phyloP scores from a whole-genome alignment of 2,888 invertebrate species.

The Protodeltote pygarga region DNA sequence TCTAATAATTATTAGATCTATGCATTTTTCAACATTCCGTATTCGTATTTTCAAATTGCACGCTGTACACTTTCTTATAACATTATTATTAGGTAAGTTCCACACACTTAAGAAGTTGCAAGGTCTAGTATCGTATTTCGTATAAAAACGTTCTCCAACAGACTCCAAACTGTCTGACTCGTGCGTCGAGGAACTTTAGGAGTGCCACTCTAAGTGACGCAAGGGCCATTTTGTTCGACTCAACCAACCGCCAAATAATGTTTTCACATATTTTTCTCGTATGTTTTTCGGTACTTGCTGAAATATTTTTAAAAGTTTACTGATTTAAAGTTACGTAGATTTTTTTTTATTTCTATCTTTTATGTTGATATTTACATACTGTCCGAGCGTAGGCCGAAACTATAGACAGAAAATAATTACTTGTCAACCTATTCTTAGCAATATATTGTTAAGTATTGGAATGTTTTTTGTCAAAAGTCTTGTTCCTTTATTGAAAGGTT shows the following conservation, averaged over 20 bases:
- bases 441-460: too few relatives aligned
- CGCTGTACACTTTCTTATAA: too few relatives aligned
- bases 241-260: constrained; percentile 26
- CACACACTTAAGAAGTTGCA: constrained; percentile 1
- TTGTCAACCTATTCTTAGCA: too few relatives aligned
- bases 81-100: constrained; percentile 1
- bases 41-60: too few relatives aligned
- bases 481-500: too few relatives aligned
- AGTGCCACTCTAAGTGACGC: constrained; percentile 35
- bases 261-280: constrained; percentile 31
- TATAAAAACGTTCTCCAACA: constrained; percentile 24
- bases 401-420: too few relatives aligned
- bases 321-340: too few relatives aligned
- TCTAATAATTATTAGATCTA: too few relatives aligned
- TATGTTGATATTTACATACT: not conserved
- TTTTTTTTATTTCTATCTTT: not conserved
- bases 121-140: constrained; percentile 17
- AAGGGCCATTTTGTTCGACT: constrained; percentile 45
- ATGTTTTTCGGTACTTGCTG: constrained; percentile 18
- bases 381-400: too few relatives aligned
- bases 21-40: too few relatives aligned
- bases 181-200: constrained; percentile 33
- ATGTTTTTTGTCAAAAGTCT: too few relatives aligned
- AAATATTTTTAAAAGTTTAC: too few relatives aligned
- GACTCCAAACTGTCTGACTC: constrained; percentile 30